These are phyloP conservation scores for Spilarctia lutea DNA, from an alignment of 2,888 invertebrate genomes.

Conservation along the genomic window DNA sequence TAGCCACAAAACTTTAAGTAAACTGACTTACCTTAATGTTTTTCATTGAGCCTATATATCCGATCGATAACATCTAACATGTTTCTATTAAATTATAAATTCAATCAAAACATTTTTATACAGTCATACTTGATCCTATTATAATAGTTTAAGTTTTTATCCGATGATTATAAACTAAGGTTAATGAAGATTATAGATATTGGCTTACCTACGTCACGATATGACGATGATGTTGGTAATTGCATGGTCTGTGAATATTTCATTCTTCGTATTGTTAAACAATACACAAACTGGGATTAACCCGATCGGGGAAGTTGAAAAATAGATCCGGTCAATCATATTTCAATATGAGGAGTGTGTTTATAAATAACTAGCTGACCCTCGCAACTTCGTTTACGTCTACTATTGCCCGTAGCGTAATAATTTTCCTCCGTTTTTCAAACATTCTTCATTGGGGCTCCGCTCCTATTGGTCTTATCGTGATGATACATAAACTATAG, in stretches of 20 bases:
- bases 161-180: constrained; percentile 6
- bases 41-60: neutral
- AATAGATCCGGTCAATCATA: neutral
- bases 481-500: too few relatives aligned
- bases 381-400: too few relatives aligned
- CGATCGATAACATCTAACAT: constrained; percentile 42
- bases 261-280: neutral
- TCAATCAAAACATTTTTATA: constrained; percentile 37
- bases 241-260: neutral
- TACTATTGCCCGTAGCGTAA: too few relatives aligned
- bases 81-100: constrained; percentile 16
- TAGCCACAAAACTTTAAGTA: neutral
- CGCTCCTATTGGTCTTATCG: too few relatives aligned
- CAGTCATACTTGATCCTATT: neutral
- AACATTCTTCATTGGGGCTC: too few relatives aligned
- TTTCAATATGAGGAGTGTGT: neutral
- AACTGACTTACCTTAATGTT: neutral
- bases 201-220: neutral
- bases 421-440: too few relatives aligned
- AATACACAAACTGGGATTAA: neutral
- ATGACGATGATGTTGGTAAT: neutral
- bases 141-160: neutral
- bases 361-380: too few relatives aligned
- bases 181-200: neutral
- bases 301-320: neutral